These are phyloP conservation scores for Diarsia mendica DNA, from an alignment of 2,888 invertebrate species.

Conservation along the genomic window DNA sequence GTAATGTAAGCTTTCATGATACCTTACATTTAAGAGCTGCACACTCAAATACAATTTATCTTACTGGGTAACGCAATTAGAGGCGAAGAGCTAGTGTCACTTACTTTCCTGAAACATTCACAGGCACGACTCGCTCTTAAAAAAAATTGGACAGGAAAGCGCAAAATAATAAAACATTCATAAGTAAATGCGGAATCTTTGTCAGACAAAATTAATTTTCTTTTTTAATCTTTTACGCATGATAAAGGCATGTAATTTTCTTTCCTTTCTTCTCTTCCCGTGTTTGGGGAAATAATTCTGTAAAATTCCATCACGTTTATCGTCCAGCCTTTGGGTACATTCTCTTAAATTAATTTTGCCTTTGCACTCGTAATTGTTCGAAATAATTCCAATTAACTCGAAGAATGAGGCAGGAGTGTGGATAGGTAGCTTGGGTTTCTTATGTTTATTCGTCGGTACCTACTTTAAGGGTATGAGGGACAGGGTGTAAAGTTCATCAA, in stretches of 20 bases:
- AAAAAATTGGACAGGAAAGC: neutral
- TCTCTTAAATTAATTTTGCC: conserved; percentile 25
- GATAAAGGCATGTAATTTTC: neutral
- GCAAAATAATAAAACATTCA: neutral
- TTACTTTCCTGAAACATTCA: neutral
- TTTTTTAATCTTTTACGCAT: neutral
- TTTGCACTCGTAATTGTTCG: conserved; percentile 20
- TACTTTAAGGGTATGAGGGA: neutral
- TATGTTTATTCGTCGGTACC: neutral
- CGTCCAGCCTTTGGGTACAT: conserved; percentile 15
- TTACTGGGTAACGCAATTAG: neutral
- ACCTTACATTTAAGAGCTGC: neutral
- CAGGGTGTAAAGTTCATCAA: too few species aligned
- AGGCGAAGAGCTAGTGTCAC: neutral
- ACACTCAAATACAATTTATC: neutral
- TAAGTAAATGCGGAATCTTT: neutral
- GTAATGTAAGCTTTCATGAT: neutral
- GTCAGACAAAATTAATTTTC: neutral
- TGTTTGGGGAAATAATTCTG: neutral
- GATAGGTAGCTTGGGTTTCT: neutral
- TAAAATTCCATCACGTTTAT: conserved; percentile 8
- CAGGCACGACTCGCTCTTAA: neutral
- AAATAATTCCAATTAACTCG: conserved; percentile 36
- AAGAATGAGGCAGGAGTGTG: neutral
- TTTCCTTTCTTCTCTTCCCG: neutral